A percentile compares a stretch with the other conserved stretches of the same genome.
Conservation (phyloP, 2,113 vertebrate genomes). For the Poeciliopsis occidentalis region DNA sequence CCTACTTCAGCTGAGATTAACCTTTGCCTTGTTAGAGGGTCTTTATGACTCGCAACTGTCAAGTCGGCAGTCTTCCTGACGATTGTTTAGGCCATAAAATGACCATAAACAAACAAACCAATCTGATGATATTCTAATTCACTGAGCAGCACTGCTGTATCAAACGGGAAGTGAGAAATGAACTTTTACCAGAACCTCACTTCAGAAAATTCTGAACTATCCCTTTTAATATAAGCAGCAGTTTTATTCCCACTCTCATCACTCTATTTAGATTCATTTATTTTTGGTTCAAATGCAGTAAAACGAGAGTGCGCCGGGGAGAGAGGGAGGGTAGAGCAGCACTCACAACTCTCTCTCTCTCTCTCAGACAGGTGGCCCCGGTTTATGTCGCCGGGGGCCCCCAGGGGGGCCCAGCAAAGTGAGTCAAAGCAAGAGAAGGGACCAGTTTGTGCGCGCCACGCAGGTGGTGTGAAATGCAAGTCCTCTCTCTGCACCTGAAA, state of each 20-base stretch:
- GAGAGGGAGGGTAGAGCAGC: slow-evolving; percentile 69
- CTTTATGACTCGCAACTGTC: no score
- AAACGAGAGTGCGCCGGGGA: slow-evolving; percentile 62
- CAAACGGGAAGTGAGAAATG: background rate
- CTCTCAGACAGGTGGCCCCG: slow-evolving; percentile 81
- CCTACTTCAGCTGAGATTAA: no score
- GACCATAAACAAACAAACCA: background rate
- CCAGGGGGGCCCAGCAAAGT: slow-evolving; percentile 62
- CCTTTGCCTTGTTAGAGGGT: no score
- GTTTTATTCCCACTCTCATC: slow-evolving; percentile 78
- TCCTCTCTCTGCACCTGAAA: slow-evolving; percentile 81
- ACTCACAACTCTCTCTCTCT: slow-evolving; percentile 45
- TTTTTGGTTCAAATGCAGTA: slow-evolving; percentile 82
- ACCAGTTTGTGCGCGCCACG: slow-evolving; percentile 69
- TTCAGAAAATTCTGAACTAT: background rate
- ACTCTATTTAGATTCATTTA: slow-evolving; percentile 83
- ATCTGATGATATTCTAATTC: background rate
- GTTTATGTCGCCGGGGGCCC: slow-evolving; percentile 77
- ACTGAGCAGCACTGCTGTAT: background rate
- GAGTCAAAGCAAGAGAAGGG: slow-evolving; percentile 75
- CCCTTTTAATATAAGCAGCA: slow-evolving; percentile 57
- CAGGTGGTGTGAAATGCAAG: slow-evolving; percentile 79
- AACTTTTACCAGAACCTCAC: background rate
- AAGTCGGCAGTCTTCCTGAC: no score
- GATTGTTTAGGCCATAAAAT: no score